A percentile compares a stretch with the other conserved stretches of the same genome.
Evolutionary conservation across 1,140 invertebrate species (phyloP).

Genomic region (Calephelis virginiensis): DNA sequence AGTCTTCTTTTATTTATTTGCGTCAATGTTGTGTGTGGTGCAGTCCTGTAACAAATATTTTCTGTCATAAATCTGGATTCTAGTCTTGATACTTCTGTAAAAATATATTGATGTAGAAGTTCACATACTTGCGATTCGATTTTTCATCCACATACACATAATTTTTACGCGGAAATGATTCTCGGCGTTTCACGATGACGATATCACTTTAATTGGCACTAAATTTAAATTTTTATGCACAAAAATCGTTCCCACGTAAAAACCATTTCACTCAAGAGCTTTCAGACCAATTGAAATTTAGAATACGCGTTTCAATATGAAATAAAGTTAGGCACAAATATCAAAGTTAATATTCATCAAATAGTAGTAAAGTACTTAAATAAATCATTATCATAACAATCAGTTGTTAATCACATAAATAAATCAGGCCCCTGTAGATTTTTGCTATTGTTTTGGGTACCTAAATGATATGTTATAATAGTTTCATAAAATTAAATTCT

Average conservation of each 20-base stretch:
- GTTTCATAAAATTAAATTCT: neutral
- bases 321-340: slow-evolving; percentile 23
- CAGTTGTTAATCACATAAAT: too few species aligned
- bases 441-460: too few species aligned
- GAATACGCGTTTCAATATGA: slow-evolving; percentile 26
- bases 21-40: slow-evolving; percentile 64
- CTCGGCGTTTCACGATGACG: slow-evolving; percentile 73
- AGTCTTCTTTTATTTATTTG: slow-evolving; percentile 75
- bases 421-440: too few species aligned
- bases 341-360: slow-evolving; percentile 13
- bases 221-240: slow-evolving; percentile 62
- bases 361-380: neutral
- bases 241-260: slow-evolving; percentile 79
- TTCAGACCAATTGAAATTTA: slow-evolving; percentile 65
- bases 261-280: slow-evolving; percentile 78
- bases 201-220: slow-evolving; percentile 63
- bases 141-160: slow-evolving; percentile 77
- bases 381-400: neutral
- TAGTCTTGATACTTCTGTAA: slow-evolving; percentile 26
- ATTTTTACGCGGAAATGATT: slow-evolving; percentile 79
- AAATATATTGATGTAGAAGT: slow-evolving; percentile 44
- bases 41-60: slow-evolving; percentile 74
- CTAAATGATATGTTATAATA: neutral
- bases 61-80: slow-evolving; percentile 28
- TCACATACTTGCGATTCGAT: slow-evolving; percentile 74